phyloP scores from a whole-genome alignment of 2,797 vertebrate species.

The Poeciliopsis infans region DNA sequence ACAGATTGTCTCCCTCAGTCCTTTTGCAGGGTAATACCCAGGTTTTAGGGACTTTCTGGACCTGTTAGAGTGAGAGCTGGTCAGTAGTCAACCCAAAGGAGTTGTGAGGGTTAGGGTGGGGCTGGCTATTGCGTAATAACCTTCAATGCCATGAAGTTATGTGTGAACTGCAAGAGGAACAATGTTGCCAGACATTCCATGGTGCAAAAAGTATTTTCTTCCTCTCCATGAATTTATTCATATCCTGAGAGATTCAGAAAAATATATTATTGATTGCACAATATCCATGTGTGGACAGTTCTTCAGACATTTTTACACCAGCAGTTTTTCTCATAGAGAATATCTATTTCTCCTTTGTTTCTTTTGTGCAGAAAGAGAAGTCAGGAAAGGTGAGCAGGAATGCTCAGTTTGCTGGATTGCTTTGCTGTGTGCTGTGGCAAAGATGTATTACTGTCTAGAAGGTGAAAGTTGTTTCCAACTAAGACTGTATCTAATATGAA shows the following conservation, averaged over 20 bases:
- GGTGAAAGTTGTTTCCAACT: constrained; percentile 25
- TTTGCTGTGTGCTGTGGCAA: constrained; percentile 15
- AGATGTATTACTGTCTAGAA: constrained; percentile 49
- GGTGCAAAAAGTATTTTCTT: constrained; percentile 12
- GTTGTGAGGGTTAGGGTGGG: too few species aligned
- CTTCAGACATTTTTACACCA: constrained; percentile 66
- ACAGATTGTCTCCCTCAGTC: too few species aligned
- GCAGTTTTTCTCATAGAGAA: constrained; percentile 31
- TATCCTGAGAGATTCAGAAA: constrained; percentile 58
- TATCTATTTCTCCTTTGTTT: constrained; percentile 10
- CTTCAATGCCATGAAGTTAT: not conserved
- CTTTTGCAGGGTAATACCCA: too few species aligned
- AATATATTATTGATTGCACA: constrained; percentile 77
- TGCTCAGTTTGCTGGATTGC: constrained; percentile 11
- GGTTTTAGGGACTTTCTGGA: too few species aligned
- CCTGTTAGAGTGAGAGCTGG: too few species aligned
- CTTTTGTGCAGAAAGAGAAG: constrained; percentile 23
- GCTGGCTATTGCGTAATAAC: too few species aligned
- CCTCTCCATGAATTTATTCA: constrained; percentile 41
- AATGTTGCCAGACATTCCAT: constrained; percentile 6
- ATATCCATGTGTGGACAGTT: constrained; percentile 55
- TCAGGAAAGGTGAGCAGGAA: constrained; percentile 34
- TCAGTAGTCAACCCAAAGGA: too few species aligned
- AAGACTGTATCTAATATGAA: constrained; percentile 58
- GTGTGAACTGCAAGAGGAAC: constrained; percentile 11